A percentile compares a stretch with the other conserved stretches of the same genome.
Evolutionary conservation across 2,113 vertebrate genomes (phyloP).

Genomic region (Peromyscus maniculatus): DNA sequence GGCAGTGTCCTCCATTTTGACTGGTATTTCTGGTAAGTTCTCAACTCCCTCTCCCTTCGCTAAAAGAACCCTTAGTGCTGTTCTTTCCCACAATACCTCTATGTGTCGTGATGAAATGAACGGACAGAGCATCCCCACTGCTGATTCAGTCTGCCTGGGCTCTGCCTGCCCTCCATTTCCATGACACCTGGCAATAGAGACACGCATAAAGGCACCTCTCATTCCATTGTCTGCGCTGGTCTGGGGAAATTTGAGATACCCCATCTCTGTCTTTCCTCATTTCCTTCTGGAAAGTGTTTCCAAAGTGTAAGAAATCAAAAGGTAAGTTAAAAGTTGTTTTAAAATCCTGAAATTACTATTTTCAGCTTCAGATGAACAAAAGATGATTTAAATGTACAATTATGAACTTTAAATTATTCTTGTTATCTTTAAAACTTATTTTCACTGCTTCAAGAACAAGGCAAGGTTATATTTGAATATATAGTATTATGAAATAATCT

Average conservation of each 20-base stretch:
- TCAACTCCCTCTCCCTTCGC: not conserved
- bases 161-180: not conserved
- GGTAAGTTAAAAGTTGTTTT: constrained; percentile 27
- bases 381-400: not conserved
- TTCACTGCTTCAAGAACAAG: constrained; percentile 22
- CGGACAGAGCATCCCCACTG: not conserved
- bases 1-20: not conserved
- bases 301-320: constrained; percentile 25
- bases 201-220: not conserved
- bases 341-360: constrained; percentile 11
- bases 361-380: constrained; percentile 40
- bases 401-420: not conserved
- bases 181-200: not conserved
- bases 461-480: constrained; percentile 7
- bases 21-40: not conserved
- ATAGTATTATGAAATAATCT: not conserved
- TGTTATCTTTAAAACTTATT: constrained; percentile 15
- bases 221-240: not conserved
- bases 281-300: constrained; percentile 19
- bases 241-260: not conserved
- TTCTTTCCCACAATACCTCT: not conserved
- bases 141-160: not conserved
- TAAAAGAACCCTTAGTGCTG: not conserved
- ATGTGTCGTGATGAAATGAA: not conserved
- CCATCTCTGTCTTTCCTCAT: not conserved